Conservation (phyloP, 2,797 vertebrate genomes). For the Eidolon dupreanum region DNA sequence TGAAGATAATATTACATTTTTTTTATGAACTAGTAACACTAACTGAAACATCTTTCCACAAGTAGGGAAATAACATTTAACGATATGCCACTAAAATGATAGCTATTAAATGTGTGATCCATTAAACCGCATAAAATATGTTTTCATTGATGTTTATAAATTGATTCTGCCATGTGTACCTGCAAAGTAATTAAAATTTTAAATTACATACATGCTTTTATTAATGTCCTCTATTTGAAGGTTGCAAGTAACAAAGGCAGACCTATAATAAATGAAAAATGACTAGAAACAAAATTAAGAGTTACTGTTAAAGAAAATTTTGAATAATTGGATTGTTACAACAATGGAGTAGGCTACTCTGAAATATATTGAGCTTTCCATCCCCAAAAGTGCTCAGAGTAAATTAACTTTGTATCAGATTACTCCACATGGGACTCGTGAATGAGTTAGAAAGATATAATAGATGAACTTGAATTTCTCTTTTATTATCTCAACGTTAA, state of each 20-base stretch:
- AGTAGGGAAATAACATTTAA: slow-evolving; percentile 55
- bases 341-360: background rate
- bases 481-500: background rate
- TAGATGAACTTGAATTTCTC: background rate
- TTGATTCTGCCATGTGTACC: slow-evolving; percentile 50
- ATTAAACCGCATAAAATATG: slow-evolving; percentile 24
- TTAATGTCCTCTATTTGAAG: slow-evolving; percentile 53
- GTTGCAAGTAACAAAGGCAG: slow-evolving; percentile 34
- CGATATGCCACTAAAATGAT: slow-evolving; percentile 33
- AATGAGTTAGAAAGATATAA: background rate
- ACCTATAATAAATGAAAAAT: slow-evolving; percentile 56
- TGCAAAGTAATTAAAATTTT: slow-evolving; percentile 65
- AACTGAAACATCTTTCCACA: slow-evolving; percentile 25
- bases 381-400: background rate
- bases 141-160: slow-evolving; percentile 57
- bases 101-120: slow-evolving; percentile 28
- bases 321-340: slow-evolving; percentile 33
- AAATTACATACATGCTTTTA: slow-evolving; percentile 38
- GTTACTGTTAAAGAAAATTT: slow-evolving; percentile 26
- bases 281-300: slow-evolving; percentile 57
- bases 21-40: slow-evolving; percentile 39
- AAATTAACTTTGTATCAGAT: background rate
- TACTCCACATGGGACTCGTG: background rate
- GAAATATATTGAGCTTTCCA: background rate
- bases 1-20: background rate